Base-by-base conservation (phyloP, 1,140 invertebrate genomes). In the Rhynchophorus ferrugineus region DNA sequence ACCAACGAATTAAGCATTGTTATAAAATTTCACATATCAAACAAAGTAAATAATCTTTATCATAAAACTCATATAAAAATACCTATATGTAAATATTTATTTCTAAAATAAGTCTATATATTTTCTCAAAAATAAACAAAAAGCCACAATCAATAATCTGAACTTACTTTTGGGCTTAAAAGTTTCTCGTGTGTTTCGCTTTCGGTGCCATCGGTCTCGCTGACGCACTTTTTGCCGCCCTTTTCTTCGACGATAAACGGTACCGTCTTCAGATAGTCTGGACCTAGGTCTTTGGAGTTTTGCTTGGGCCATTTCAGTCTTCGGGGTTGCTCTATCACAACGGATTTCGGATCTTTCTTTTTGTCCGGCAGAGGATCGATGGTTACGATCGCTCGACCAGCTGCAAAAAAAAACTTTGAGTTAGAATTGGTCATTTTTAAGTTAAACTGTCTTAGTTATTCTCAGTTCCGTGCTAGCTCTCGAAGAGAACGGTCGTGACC, bases 301-400 rank as follows among this genome's bases (percentile, higher is more conserved):
- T 59, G 44, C 7, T 51, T 48, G 11, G 46, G 49, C 51, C 54
- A 57, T 29, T 44, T 42, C 43, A 52, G 48, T 54, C 49, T 52
- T 58, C 50, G 53, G 1, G 60, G 62, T 49, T 63, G 60, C 50
- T 57, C 39, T 8, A 61, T 34, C 13, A 63, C 50, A 8, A 54
- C 48, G 11, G 35, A 7, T 36, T 49, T 17, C 14, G n/a, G 3
- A 3, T 53, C 22, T 24, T 52, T 57, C 7, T 29, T 46, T 55
- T 57, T 58, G 29, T 41, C 34, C 13, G 58, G 53, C 20, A 64
- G 17, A 7, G 66, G 64, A 19, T 68, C 64, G 21, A 68, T 68
- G 9, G 64, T 67, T 7, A 68, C 65, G 38, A 68, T 60, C 24
- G 61, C 49, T 11, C 66, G 55, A 19, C 63, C 62, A 35, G 58